Conservation (phyloP, 2,797 vertebrate species). For the Alectoris magna region DNA sequence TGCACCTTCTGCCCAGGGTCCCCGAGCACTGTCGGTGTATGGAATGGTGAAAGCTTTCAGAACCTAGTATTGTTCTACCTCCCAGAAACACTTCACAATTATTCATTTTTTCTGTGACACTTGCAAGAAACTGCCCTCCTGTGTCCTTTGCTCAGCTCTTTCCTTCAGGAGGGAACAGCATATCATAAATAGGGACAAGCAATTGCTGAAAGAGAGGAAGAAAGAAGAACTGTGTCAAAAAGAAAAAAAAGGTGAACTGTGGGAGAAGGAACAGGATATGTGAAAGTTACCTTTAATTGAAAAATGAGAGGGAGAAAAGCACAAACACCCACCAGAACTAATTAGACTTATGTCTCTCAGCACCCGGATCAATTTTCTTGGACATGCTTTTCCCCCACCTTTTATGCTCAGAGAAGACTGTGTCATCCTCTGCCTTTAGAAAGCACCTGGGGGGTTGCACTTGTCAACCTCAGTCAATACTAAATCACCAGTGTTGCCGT, state of each 20-base stretch:
- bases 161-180: background rate
- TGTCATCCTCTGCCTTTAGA: background rate
- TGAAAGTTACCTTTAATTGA: background rate
- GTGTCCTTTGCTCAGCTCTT: background rate
- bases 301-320: background rate
- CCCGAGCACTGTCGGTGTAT: background rate
- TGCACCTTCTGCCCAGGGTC: background rate
- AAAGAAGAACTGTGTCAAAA: background rate
- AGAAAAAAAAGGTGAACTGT: background rate
- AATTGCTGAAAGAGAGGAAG: background rate
- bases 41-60: background rate
- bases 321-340: background rate
- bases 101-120: background rate
- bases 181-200: background rate
- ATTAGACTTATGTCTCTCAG: background rate
- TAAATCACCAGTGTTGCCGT: background rate
- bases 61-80: background rate
- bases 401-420: background rate
- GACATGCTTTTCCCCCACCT: background rate
- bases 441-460: background rate
- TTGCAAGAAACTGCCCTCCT: background rate
- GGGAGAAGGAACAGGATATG: background rate
- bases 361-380: background rate
- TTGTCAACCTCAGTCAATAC: background rate
- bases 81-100: background rate